Evolutionary conservation across 2,113 vertebrate species (phyloP).

Genomic region (Limnothrissa miodon): DNA sequence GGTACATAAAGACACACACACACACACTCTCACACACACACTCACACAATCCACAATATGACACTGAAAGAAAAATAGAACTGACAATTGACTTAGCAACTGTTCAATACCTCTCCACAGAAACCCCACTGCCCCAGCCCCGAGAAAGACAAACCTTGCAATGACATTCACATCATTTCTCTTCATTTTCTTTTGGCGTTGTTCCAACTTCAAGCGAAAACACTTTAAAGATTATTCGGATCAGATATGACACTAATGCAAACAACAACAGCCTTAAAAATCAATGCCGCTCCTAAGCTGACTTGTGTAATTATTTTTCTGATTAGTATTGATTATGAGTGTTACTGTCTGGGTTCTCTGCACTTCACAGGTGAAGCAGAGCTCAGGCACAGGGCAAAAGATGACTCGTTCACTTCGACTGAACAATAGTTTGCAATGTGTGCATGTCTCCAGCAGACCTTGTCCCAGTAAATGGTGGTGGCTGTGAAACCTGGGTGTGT

Average conservation of each 20-base stretch:
- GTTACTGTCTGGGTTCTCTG: constrained; percentile 45
- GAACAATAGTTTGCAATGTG: not conserved
- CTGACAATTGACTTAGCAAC: constrained; percentile 44
- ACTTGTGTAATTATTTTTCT: constrained; percentile 71
- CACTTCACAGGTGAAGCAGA: constrained; percentile 57
- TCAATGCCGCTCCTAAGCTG: constrained; percentile 66
- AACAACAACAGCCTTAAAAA: constrained; percentile 67
- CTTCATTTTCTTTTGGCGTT: constrained; percentile 46
- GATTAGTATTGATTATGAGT: constrained; percentile 73
- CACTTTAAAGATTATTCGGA: constrained; percentile 66
- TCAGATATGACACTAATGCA: constrained; percentile 72
- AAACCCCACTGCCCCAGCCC: not conserved
- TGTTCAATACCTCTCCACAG: constrained; percentile 46
- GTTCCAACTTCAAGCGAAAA: constrained; percentile 59
- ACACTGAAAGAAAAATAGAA: not conserved
- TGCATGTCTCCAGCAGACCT: too few relatives aligned
- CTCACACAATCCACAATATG: not conserved
- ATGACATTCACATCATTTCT: constrained; percentile 67
- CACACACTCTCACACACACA: too few relatives aligned
- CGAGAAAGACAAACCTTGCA: constrained; percentile 55
- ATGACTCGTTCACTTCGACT: constrained; percentile 19
- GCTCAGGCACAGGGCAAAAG: constrained; percentile 42
- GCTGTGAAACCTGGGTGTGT: not conserved
- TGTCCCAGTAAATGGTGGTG: not conserved
- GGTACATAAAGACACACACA: too few relatives aligned